Evolutionary conservation across 2,113 vertebrate genomes (phyloP).

Genomic region (Anser cygnoides): DNA sequence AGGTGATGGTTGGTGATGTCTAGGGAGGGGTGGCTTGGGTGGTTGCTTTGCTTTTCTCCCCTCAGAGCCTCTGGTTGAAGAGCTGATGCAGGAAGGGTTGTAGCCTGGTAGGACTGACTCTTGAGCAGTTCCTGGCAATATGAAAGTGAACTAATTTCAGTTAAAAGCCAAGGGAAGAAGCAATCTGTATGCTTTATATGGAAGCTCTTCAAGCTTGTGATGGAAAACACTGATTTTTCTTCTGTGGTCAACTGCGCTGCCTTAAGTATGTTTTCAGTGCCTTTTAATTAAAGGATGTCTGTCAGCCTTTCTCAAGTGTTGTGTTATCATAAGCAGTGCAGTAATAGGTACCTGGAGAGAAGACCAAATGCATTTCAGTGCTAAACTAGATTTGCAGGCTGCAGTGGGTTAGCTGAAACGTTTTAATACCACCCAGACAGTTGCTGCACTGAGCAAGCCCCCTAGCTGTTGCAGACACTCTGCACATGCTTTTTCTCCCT

Average conservation of each 20-base stretch:
- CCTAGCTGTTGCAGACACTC: background rate
- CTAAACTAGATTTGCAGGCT: background rate
- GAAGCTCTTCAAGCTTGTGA: background rate
- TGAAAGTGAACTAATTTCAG: background rate
- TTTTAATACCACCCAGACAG: background rate
- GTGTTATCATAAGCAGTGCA: background rate
- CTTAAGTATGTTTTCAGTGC: background rate
- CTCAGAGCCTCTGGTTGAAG: background rate
- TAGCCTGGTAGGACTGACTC: background rate
- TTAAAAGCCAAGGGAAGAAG: background rate
- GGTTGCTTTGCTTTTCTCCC: too few species aligned
- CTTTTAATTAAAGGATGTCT: conserved; percentile 52
- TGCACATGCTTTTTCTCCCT: background rate
- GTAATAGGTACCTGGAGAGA: background rate
- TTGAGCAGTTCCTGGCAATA: background rate
- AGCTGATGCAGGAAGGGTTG: background rate
- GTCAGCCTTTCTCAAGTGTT: background rate
- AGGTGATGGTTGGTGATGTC: rapidly evolving
- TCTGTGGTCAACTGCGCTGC: background rate
- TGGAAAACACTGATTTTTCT: background rate
- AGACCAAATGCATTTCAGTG: background rate
- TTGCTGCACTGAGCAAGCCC: background rate
- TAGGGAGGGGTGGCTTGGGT: background rate
- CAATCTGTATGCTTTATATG: background rate
- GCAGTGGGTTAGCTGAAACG: background rate